Percentiles rank a stretch among this genome's conserved stretches.
phyloP scores from a whole-genome alignment of 2,113 vertebrate genomes.

The Pimephales promelas region DNA sequence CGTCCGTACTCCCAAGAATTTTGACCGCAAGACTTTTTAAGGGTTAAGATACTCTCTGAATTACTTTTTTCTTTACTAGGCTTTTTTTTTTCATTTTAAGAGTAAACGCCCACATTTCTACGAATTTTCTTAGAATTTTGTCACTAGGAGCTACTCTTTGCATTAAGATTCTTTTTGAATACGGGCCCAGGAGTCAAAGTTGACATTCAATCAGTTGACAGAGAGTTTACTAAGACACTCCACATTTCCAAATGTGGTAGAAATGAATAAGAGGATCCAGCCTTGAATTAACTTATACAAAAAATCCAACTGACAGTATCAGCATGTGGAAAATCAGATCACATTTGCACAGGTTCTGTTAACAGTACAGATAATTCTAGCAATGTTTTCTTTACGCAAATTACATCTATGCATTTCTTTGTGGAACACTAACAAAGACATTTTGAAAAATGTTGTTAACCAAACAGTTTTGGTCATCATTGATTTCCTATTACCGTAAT shows the following conservation, averaged over 20 bases:
- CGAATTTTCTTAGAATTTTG: no score
- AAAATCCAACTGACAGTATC: neutral
- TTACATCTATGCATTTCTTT: neutral
- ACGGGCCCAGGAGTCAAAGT: neutral
- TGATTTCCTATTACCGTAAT: neutral
- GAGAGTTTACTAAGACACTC: neutral
- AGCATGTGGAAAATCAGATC: neutral
- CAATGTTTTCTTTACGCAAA: neutral
- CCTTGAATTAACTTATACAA: neutral
- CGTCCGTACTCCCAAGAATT: no score
- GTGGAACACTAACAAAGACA: neutral
- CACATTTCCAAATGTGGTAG: neutral
- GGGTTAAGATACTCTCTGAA: no score
- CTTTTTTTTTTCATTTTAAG: no score
- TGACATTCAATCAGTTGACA: neutral
- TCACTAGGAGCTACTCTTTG: no score
- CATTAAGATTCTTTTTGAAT: no score
- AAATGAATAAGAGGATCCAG: neutral
- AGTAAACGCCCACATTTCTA: no score
- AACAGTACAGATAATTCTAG: neutral
- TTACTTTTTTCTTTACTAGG: no score
- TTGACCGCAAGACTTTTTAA: no score
- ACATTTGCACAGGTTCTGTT: neutral
- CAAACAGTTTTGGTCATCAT: neutral
- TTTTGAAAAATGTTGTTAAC: neutral